Evolutionary conservation across 2,113 vertebrate species (phyloP), one percentile per base, ranked within the genome.

Genomic region (Laticauda laticaudata): DNA sequence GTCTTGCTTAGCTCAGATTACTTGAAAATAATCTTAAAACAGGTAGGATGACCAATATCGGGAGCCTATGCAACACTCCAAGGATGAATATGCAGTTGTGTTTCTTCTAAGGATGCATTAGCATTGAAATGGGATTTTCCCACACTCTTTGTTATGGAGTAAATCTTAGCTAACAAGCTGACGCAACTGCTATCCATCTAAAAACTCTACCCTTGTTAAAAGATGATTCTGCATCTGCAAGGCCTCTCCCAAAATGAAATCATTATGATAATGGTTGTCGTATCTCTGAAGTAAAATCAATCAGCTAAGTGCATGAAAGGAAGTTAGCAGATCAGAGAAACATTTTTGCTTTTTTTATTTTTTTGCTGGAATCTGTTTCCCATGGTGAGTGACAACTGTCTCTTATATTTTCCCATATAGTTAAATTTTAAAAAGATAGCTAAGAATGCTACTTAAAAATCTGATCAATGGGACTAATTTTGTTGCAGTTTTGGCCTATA

Each of bases 81-180:
- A 89, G 64, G 93, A 64, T 89, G 87, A 86, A 61, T 89, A 55
- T 34, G 48, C 26, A 86, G 34, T 45, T n/a, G n/a, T 39, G 1
- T 69, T 23, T 53, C 75, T 54, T 53, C 24, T 64, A 93, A 86
- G 55, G 64, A 87, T 88, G 92, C 93, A 90, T 59, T 93, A 88
- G 90, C 43, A n/a, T 93, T 96, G 93, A 95, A 95, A 95, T 91
- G 43, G 48, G 93, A n/a, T 53, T 94, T 94, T 93, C 90, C 91
- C 90, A 75, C 57, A 81, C 24, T n/a, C 48, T 91, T 92, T 91
- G 64, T 90, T 86, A 94, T 90, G 61, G 54, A 93, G 6, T 51
- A 48, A 0, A 0, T 20, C 53, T 86, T 92, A 92, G 86, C 26
- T 85, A 59, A 92, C 34, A 0, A 81, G 0, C 0, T 0, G 2